Conservation (phyloP, 2,797 vertebrate genomes). For the Benthosema pterotum region DNA sequence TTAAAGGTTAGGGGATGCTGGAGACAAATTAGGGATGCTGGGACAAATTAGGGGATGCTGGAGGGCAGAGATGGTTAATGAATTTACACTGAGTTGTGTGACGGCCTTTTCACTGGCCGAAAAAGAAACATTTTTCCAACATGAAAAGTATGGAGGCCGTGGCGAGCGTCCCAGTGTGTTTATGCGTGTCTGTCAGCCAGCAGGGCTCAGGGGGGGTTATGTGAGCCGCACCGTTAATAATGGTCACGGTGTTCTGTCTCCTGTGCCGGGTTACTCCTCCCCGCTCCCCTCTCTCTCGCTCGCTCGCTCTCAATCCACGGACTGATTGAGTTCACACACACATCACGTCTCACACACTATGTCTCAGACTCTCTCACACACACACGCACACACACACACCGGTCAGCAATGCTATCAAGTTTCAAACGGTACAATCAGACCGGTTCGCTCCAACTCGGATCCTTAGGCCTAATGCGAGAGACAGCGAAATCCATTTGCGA, state of each 20-base stretch:
- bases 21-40: too few species aligned
- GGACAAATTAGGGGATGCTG: too few species aligned
- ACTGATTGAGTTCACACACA: conserved; percentile 62
- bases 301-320: conserved; percentile 35
- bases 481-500: too few species aligned
- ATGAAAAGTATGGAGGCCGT: too few species aligned
- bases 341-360: conserved; percentile 31
- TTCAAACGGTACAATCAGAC: conserved; percentile 41
- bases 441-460: conserved; percentile 30
- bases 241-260: conserved; percentile 72
- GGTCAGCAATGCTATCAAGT: conserved; percentile 58
- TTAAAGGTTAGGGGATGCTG: too few species aligned
- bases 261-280: conserved; percentile 62
- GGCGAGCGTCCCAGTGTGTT: conserved; percentile 61
- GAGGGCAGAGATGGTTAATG: too few species aligned
- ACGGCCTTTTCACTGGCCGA: too few species aligned
- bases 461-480: too few species aligned
- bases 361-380: too few species aligned
- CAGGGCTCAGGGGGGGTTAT: conserved; percentile 62
- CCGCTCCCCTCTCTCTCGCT: not conserved
- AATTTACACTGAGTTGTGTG: too few species aligned
- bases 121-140: too few species aligned
- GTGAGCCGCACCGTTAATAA: conserved; percentile 66
- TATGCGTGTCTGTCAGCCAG: conserved; percentile 72
- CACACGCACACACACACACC: conserved; percentile 8